Base-by-base conservation (phyloP, 2,797 vertebrate genomes). In the Bufotes viridis region DNA sequence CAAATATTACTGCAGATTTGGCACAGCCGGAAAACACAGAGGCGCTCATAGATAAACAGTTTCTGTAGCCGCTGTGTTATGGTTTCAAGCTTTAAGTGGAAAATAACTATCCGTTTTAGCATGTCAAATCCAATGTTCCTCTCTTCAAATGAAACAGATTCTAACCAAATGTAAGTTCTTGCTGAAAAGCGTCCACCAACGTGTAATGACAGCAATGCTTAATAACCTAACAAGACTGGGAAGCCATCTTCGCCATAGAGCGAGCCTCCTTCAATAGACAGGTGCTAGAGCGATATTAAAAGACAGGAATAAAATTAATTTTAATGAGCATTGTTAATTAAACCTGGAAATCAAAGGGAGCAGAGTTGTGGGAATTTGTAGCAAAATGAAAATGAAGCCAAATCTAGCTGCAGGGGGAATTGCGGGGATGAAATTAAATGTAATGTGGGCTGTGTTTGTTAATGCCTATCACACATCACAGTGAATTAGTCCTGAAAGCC, bases 281-380 rank as follows among this genome's bases (percentile, higher is more conserved):
- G 93, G 93, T 94, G 94, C 92, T 90, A 83, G 91, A 86, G 88
- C 87, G 82, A 94, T 94, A 94, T 93, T 92, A 92, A 94, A 93
- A 93, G 92, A 93, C 92, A 92, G 92, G 91, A 93, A 94, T 93
- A 93, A 93, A 93, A 94, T 94, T 91, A 89, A 92, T 90, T 93
- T 94, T 94, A 94, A 94, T 94, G 93, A 94, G 94, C 92, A 92
- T 93, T 93, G 93, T 94, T 94, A 94, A 94, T 94, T 94, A 94
- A 94, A 94, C 92, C 93, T 94, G 93, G 92, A 94, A 94, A 94
- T 94, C 92, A 94, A 94, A 94, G 93, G 92, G 92, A 93, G 91
- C 91, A 87, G 93, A 92, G 93, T 92, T 93, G 93, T 94, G 94
- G 93, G 94, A 94, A 94, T 94, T 94, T 90, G 92, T 90, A 91